Percentiles rank a stretch among this genome's conserved stretches.
Evolutionary conservation across 2,113 vertebrate genomes (phyloP).

Genomic region (Chauna torquata): DNA sequence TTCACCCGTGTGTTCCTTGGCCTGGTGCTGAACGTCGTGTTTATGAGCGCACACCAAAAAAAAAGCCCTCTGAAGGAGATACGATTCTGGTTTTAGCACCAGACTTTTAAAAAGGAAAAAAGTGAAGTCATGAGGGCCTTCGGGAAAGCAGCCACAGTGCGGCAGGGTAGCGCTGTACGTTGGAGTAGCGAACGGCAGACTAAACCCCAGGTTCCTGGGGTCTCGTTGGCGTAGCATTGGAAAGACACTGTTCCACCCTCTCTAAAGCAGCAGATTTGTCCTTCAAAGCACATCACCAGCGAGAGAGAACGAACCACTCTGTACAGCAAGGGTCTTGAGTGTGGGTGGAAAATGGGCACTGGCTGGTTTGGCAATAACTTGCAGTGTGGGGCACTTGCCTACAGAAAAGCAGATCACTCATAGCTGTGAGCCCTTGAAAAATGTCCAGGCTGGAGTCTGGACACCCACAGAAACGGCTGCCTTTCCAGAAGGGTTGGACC

Average conservation of each 20-base stretch:
- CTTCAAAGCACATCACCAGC: not conserved
- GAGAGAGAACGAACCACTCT: not conserved
- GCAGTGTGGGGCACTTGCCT: not conserved
- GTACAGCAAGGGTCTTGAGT: accelerated
- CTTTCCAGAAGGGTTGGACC: not conserved
- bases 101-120: not conserved
- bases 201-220: not conserved
- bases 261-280: not conserved
- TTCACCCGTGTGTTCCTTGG: constrained; percentile 35
- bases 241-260: not conserved
- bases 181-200: not conserved
- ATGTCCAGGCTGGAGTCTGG: not conserved
- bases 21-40: not conserved
- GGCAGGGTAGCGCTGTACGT: not conserved
- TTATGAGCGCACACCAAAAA: not conserved
- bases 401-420: not conserved
- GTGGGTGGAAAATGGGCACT: not conserved
- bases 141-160: not conserved
- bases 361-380: not conserved
- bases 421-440: not conserved
- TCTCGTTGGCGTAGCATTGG: accelerated
- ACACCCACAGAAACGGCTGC: not conserved
- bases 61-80: not conserved
- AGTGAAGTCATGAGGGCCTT: not conserved
- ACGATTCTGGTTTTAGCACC: not conserved